Evolutionary conservation across 1,140 invertebrate genomes (phyloP), one percentile per base, ranked within the genome.

Genomic region (Proctacanthus coquilletti): DNA sequence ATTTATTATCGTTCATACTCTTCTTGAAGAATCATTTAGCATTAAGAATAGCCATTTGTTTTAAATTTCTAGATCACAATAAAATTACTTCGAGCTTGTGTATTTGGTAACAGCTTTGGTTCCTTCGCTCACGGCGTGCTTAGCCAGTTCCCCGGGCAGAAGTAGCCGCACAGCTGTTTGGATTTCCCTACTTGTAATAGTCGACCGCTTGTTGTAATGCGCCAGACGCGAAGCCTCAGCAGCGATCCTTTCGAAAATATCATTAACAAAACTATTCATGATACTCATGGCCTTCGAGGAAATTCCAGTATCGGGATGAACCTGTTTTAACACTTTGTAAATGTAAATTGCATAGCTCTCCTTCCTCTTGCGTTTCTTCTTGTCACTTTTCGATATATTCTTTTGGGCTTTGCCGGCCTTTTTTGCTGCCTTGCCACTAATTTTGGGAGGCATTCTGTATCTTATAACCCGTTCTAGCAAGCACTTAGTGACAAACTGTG

Each of bases 331-430:
- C 11, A 83, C 64, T 48, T 79, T 80, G 60, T 73, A 74, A 42
- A 75, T 75, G 56, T 80, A 81, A 37, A 75, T 73, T 0, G 69
- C 68, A 63, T 79, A 84, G 40, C 64, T 72, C 49, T 80, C 70
- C 62, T 74, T 76, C 35, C 57, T 47, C 43, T 64, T 69, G 34
- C 65, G 70, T 46, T 69, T 75, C 55, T 65, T 70, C 42, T 71
- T 67, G 36, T 69, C 64, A n/a, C 48, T 51, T 32, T 68, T 68
- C 8, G 60, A 61, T 30, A 70, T 70, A 39, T 68, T 70, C 48
- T 69, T 70, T 40, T 69, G 64, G 14, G 68, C 62, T 43, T 70
- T 70, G 3, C 64, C 68, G 31, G 66, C 62, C 39, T 70, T 70
- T 45, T 69, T 71, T 36, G 56, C 63, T 21, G 60, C 56, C 47